Base-by-base conservation (phyloP, 1,140 invertebrate genomes). In the Drosophila nebulosa region DNA sequence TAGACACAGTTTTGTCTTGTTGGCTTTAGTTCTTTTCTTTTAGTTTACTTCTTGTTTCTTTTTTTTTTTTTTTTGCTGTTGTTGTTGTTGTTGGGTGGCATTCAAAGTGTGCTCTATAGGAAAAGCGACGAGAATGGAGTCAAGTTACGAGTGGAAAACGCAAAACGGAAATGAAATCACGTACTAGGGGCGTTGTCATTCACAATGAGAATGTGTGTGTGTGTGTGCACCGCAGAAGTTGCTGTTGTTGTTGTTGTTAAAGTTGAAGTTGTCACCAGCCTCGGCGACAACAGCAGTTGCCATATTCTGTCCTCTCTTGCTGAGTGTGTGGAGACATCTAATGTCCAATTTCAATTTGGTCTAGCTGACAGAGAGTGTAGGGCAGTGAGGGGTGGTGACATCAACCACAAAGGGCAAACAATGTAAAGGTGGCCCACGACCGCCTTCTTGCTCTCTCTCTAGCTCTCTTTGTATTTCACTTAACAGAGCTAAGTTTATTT, bases 171-270 rank as follows among this genome's bases (percentile, higher is more conserved):
- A 88, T 88, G 85, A 88, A 89, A 88, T 88, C 84, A 88, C 84
- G 85, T 88, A 88, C 79, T 79, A 79, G 83, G 79, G 85, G 84
- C 84, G 84, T 89, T 88, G 84, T 89, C 85, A 88, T 89, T 89
- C 85, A 84, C 76, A 89, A 88, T 85, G 85, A 84, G 70, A 78
- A 63, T 75, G 75, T 70, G 62, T 39, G 50, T 75, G 57, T 32
- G 57, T 58, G 73, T 46, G 39, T 46, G 39, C 18, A 46, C 39
- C 16, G 21, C n/a, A 26, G 30, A 53, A 24, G 75, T 68, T 63
- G 66, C 51, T 62, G 56, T 14, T 64, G 57, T 32, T 62, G 52
- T 42, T 61, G 55, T 9, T 39, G 60, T 59, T 75, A 36, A 60
- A 32, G 65, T 58, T 65, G 57, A 67, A 67, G 79, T 74, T 75